Percentiles rank a stretch among this genome's conserved stretches.
These are phyloP conservation scores for Plebejus melissa DNA, from an alignment of 2,888 invertebrate species.

Conservation along the genomic window DNA sequence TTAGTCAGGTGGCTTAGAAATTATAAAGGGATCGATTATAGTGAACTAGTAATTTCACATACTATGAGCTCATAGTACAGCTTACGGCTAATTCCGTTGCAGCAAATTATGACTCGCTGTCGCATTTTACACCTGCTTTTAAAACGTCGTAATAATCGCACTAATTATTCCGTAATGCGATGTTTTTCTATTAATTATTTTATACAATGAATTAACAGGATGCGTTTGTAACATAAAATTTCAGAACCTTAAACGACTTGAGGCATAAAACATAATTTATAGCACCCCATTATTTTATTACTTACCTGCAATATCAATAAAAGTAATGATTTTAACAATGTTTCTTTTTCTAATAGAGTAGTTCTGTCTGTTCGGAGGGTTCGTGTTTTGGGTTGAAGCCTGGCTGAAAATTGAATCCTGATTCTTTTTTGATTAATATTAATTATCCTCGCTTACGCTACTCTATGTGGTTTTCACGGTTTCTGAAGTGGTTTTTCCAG, in stretches of 20 bases:
- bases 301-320: neutral
- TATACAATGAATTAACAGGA: conserved; percentile 21
- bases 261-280: neutral
- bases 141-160: conserved; percentile 68
- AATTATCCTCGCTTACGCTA: no score
- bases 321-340: conserved; percentile 5
- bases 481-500: no score
- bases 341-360: neutral
- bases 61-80: conserved; percentile 66
- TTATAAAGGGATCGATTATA: conserved; percentile 62
- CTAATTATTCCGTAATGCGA: conserved; percentile 57
- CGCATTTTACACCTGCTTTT: conserved; percentile 68
- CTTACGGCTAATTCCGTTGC: conserved; percentile 71
- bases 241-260: neutral
- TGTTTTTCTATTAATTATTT: conserved; percentile 36
- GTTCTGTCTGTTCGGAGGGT: neutral
- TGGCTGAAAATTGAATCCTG: neutral
- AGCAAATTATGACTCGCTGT: conserved; percentile 67
- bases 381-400: neutral
- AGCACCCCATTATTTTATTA: neutral
- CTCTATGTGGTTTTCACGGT: no score
- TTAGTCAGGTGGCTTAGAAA: conserved; percentile 65
- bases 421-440: no score
- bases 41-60: conserved; percentile 65
- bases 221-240: neutral